These are phyloP conservation scores for Sebastes schlegelii DNA, from an alignment of 2,113 vertebrate species.

Conservation along the genomic window DNA sequence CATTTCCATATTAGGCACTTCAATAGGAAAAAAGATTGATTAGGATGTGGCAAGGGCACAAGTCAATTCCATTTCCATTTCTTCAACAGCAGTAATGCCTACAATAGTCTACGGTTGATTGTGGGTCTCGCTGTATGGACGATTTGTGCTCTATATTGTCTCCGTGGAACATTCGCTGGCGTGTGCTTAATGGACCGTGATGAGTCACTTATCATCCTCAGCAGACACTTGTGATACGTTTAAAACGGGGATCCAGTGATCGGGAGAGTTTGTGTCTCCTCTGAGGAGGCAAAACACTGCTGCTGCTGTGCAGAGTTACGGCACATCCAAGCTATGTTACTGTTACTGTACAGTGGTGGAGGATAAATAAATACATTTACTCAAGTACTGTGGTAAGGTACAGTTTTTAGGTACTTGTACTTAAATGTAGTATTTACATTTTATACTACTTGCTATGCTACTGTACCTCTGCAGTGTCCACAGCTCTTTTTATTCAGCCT, in stretches of 20 bases:
- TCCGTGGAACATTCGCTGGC: constrained; percentile 52
- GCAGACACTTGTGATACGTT: constrained; percentile 64
- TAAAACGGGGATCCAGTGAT: constrained; percentile 58
- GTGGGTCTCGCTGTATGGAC: constrained; percentile 42
- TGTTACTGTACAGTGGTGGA: neutral
- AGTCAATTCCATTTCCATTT: constrained; percentile 63
- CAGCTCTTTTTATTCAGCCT: too few species aligned
- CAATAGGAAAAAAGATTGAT: constrained; percentile 51
- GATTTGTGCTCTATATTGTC: constrained; percentile 61
- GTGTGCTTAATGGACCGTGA: constrained; percentile 67
- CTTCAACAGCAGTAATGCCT: constrained; percentile 45
- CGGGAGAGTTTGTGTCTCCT: constrained; percentile 44
- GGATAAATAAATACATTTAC: neutral
- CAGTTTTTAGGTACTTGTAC: neutral
- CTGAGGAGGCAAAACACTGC: constrained; percentile 30
- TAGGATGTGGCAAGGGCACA: constrained; percentile 46
- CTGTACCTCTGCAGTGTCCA: too few species aligned
- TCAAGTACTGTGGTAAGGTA: neutral
- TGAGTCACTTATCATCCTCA: constrained; percentile 65
- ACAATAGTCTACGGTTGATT: constrained; percentile 37
- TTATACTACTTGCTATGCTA: neutral
- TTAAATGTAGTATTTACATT: neutral
- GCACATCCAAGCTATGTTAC: neutral
- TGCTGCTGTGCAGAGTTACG: neutral
- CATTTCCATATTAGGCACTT: constrained; percentile 52